Evolutionary conservation across 2,888 invertebrate species (phyloP), one percentile per base, ranked within the genome.

Genomic region (Brachynemurus nebulosus): DNA sequence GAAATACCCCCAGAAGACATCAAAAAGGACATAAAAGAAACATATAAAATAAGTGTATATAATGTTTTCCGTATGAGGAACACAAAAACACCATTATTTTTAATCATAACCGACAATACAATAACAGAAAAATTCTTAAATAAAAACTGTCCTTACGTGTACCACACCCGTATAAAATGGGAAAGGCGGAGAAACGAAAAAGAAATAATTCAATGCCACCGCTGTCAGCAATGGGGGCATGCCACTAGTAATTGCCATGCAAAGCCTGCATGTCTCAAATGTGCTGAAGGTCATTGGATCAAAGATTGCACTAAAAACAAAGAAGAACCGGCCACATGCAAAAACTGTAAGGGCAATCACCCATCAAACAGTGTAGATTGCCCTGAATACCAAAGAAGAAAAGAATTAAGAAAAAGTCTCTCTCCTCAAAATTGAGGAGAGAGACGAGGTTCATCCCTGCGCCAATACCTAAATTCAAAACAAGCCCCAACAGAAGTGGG

Each of bases 191-290:
- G 19, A 1, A 57, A 48, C 18, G 51, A 53, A 11, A 50, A 46
- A 34, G 43, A 44, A 45, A 47, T 54, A 4, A 50, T 51, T 3
- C 56, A 58, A 45, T 57, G 55, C 44, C 54, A 55, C 20, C 40
- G 52, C 16, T 59, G 56, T 37, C 56, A 58, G 47, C 43, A 47
- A 17, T 56, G 54, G 55, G 56, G 55, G 2, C 57, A 57, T 46
- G 56, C 55, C 2, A 52, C 54, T 1, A 20, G 44, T 6, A 52
- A 55, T 30, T 57, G 56, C 33, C 47, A 39, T 14, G 52, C 47
- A 6, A 36, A 47, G 11, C 50, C 54, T 2, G 50, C 40, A 9
- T 56, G 55, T 40, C 33, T 55, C 9, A 56, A 56, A 45, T 55
- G 55, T 43, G 53, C 53, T 3, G 47, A 40, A 34, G 38, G 47